phyloP scores from a whole-genome alignment of 2,888 invertebrate genomes.

The Mythimna vitellina region DNA sequence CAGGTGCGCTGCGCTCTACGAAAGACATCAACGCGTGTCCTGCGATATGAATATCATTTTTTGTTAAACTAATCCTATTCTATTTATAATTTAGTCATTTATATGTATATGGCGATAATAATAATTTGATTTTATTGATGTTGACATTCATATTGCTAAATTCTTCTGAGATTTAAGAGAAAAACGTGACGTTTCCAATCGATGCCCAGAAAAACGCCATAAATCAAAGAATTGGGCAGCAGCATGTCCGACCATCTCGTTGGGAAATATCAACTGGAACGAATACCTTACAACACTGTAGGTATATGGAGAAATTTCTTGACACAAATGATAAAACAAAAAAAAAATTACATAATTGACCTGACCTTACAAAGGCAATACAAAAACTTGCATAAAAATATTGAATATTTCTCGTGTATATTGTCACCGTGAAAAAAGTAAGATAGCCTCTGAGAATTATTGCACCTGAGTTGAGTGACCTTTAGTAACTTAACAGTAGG shows the following conservation, averaged over 20 bases:
- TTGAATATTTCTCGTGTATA: slow-evolving; percentile 14
- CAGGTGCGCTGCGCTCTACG: slow-evolving; percentile 29
- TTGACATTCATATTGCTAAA: slow-evolving; percentile 6
- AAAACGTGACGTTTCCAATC: slow-evolving; percentile 15
- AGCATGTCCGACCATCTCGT: slow-evolving; percentile 25
- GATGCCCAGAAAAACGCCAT: slow-evolving; percentile 13
- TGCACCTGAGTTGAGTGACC: slow-evolving; percentile 44
- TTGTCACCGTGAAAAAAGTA: background rate
- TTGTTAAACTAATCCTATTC: background rate
- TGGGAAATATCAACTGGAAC: slow-evolving; percentile 46
- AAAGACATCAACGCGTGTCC: slow-evolving; percentile 62
- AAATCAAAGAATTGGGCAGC: slow-evolving; percentile 31
- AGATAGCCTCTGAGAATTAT: slow-evolving; percentile 2
- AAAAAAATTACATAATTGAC: slow-evolving; percentile 41
- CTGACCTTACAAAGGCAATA: slow-evolving; percentile 44
- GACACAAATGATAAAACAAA: slow-evolving; percentile 53
- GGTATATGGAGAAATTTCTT: slow-evolving; percentile 46
- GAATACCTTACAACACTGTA: slow-evolving; percentile 39
- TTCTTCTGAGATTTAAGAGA: background rate
- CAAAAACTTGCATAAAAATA: slow-evolving; percentile 35
- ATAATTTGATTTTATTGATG: background rate
- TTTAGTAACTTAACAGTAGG: slow-evolving; percentile 28
- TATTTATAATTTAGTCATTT: background rate
- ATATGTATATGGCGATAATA: background rate
- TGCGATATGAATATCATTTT: slow-evolving; percentile 11